Base-by-base conservation (phyloP, 2,797 vertebrate species). In the Halcyon chelicuti region DNA sequence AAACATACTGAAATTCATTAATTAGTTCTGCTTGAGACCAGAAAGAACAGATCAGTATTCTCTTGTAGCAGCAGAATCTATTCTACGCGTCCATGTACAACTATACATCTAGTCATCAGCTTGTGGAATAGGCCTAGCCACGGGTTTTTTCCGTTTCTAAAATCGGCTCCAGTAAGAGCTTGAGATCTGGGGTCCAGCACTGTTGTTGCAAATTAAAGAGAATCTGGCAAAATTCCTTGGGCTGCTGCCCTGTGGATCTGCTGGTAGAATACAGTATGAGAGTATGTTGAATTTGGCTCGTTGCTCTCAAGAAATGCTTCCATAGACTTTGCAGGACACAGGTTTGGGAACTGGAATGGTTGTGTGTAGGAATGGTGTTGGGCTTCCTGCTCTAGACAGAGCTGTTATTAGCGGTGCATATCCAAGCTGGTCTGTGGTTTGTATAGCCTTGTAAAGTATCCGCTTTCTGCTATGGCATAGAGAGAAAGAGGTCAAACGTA, bases 1-100 rank as follows among this genome's bases (percentile, higher is more conserved):
- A 97, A 94, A 93, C 85, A 37, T 73, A 82, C 90, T 92, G 73
- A 95, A 96, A 93, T 95, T 97, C 93, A 95, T 96, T 94, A 96
- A 94, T 97, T 94, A 94, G 90, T 95, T 94, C 90, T 93, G 74
- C 80, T 94, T 93, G 86, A 94, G 86, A 96, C 80, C 62, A 86
- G 83, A 87, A 90, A 29, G 67, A 90, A 90, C 67, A 95, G 87
- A 93, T 94, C 77, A 91, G 91, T 94, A 88, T 93, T 94, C 90
- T 90, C 51, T 73, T 73, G 72, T 58, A 95, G 86, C 52, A 79
- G 71, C 60, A 93, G 73, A 85, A 73, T 91, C 83, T 88, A 60
- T 81, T 88, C 77, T 96, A 70, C 67, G 39, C 90, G 90, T 90
- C 55, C n/a, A 61, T 55, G 55, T 88, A 76, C 52, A 76, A 6